phyloP scores from a whole-genome alignment of 2,797 vertebrate species.

The Macropus fuliginosus region DNA sequence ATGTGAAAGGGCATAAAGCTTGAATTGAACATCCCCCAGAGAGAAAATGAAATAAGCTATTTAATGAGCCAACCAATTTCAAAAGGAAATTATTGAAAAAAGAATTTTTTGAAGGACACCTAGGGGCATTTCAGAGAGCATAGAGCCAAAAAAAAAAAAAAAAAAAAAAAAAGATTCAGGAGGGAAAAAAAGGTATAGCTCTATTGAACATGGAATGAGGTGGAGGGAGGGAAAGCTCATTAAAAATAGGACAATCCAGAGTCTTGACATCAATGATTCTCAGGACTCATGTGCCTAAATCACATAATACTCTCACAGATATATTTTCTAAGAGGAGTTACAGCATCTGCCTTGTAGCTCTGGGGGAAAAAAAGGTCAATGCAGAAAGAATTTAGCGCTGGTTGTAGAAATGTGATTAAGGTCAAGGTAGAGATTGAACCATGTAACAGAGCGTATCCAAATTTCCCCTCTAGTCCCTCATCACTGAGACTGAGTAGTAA shows the following conservation, averaged over 20 bases:
- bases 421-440: conserved; percentile 57
- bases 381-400: conserved; percentile 28
- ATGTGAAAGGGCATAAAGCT: conserved; percentile 11
- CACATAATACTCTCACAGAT: conserved; percentile 47
- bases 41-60: conserved; percentile 42
- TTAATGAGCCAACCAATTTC: conserved; percentile 64
- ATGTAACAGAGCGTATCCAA: conserved; percentile 40
- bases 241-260: conserved; percentile 37
- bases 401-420: conserved; percentile 11
- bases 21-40: conserved; percentile 22
- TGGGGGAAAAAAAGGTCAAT: conserved; percentile 36
- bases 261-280: conserved; percentile 36
- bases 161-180: neutral
- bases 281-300: conserved; percentile 19
- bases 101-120: conserved; percentile 32
- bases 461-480: conserved; percentile 25
- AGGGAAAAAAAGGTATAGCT: neutral
- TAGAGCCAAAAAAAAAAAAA: neutral
- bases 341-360: neutral
- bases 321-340: conserved; percentile 22
- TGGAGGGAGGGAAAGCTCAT: neutral
- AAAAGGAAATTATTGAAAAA: conserved; percentile 66
- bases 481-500: conserved; percentile 16
- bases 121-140: conserved; percentile 48
- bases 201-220: conserved; percentile 24